Evolutionary conservation across 1,140 invertebrate genomes (phyloP).

Genomic region (Drosophila leontia): DNA sequence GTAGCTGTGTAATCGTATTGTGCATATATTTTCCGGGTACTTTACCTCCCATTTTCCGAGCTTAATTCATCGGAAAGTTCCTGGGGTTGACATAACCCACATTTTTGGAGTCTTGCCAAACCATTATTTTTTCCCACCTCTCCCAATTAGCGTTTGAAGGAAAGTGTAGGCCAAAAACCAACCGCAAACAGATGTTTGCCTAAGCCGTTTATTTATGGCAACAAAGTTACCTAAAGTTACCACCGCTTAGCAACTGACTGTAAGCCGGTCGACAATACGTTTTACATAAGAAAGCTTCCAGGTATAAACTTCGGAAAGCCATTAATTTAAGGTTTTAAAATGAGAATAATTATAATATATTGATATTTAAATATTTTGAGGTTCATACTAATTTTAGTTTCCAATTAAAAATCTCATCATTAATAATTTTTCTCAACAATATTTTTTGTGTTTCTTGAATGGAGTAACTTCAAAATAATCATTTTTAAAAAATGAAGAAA

Average conservation of each 20-base stretch:
- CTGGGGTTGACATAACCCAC: constrained; percentile 36
- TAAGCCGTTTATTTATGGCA: constrained; percentile 45
- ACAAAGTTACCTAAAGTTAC: constrained; percentile 21
- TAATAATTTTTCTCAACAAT: neutral
- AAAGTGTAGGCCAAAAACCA: constrained; percentile 12
- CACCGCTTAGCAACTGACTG: constrained; percentile 21
- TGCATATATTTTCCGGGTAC: constrained; percentile 22
- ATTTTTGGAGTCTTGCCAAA: constrained; percentile 23
- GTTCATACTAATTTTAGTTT: too few species aligned
- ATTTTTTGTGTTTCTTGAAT: too few species aligned
- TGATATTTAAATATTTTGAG: neutral
- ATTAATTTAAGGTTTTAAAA: neutral
- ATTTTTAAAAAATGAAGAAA: too few species aligned
- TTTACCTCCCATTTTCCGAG: constrained; percentile 5
- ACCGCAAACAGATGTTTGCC: constrained; percentile 36
- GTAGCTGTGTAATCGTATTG: constrained; percentile 19
- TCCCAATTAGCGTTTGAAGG: constrained; percentile 36
- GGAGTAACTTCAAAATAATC: too few species aligned
- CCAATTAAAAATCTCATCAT: neutral
- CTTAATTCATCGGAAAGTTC: constrained; percentile 27
- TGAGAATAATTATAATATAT: neutral
- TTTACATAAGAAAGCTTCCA: neutral
- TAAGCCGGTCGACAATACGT: constrained; percentile 5
- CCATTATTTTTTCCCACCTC: constrained; percentile 12
- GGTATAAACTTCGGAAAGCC: neutral